Evolutionary conservation across 2,888 invertebrate species (phyloP), one percentile per base, ranked within the genome.

Genomic region (Criorhina ranunculi): DNA sequence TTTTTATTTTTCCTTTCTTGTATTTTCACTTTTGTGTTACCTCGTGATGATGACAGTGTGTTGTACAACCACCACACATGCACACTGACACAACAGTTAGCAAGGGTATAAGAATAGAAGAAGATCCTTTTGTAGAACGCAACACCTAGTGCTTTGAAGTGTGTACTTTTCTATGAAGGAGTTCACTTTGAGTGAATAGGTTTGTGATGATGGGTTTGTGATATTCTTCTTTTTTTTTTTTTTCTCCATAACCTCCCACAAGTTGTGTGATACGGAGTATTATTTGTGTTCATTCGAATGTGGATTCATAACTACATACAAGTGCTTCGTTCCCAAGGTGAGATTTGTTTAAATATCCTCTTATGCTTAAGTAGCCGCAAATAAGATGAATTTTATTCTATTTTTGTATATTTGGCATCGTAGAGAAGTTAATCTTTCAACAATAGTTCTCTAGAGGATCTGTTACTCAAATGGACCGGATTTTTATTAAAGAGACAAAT

Each of bases 301-400:
- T 31, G 44, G 8, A 44, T 44, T 62, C 44, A 62, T 62, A 62
- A 51, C 19, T 64, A 31, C n/a, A 40, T 64, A 31, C n/a, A 40
- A 33, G 59, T 42, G 31, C 40, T 46, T 57, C 17, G 67, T 66
- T 67, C 31, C 64, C 49, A 42, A 59, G 66, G 76, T 35, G 57
- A 59, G 57, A 76, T 59, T 40, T 59, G 76, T 37, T 57, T 57
- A 76, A 57, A 76, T 76, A 76, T 66, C 46, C 75, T 51, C 37
- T 49, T 40, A 19, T 5, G 44, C 37, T 55, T 33, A 51, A 64
- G 49, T 49, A 57, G 66, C 64, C 64, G 11, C 57, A 46, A 75
- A 62, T 62, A 44, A 31, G 24, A 62, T 55, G 33, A 44, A 73
- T 70, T 59, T 33, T 42, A 69, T 69, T 55, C 37, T 51, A 53